Evolutionary conservation across 1,140 invertebrate species (phyloP).

Genomic region (Hirudo medicinalis): DNA sequence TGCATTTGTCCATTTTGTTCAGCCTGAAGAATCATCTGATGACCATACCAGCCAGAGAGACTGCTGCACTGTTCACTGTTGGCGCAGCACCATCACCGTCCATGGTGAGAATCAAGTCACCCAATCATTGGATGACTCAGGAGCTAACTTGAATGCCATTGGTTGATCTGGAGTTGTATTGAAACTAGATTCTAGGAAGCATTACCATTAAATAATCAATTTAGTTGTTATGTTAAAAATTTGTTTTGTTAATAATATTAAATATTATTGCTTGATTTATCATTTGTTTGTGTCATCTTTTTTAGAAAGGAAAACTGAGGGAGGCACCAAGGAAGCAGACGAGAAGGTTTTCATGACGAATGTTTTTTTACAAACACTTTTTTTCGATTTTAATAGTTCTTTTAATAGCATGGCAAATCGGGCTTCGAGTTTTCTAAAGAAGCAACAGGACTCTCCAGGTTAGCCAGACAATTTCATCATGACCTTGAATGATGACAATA

Average conservation of each 20-base stretch:
- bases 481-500: no score
- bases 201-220: background rate
- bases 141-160: no score
- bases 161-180: no score
- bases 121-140: no score
- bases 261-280: background rate
- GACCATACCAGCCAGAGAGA: background rate
- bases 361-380: no score
- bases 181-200: background rate
- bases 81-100: background rate
- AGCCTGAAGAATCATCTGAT: slow-evolving; percentile 3
- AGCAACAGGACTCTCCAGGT: background rate
- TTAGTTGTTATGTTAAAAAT: background rate
- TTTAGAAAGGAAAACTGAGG: slow-evolving; percentile 8
- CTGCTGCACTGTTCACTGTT: background rate
- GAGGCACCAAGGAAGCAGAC: background rate
- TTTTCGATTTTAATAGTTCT: background rate
- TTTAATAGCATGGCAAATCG: background rate
- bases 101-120: background rate
- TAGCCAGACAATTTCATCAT: background rate
- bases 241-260: background rate
- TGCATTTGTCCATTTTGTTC: background rate
- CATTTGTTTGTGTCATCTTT: background rate
- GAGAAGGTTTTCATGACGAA: background rate
- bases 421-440: slow-evolving; percentile 5